Percentiles rank a stretch among this genome's conserved stretches.
Conservation (phyloP, 1,140 invertebrate species). For the Micrasema longulum region DNA sequence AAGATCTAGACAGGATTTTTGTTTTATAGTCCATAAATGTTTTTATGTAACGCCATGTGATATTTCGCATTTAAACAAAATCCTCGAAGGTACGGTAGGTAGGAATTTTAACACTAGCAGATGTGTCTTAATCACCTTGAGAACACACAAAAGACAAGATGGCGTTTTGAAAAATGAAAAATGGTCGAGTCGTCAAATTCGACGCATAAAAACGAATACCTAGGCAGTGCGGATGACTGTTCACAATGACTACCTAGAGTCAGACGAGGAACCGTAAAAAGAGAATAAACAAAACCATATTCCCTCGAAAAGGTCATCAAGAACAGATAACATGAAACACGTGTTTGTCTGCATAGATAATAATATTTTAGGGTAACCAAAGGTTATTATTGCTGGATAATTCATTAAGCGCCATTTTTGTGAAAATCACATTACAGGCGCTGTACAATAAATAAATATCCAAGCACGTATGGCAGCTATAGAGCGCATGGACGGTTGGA, state of each 20-base stretch:
- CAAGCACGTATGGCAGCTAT: too few species aligned
- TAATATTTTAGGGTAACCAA: too few species aligned
- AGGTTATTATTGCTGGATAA: too few species aligned
- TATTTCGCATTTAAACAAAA: constrained; percentile 30
- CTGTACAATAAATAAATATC: too few species aligned
- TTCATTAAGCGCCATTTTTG: too few species aligned
- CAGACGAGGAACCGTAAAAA: constrained; percentile 37
- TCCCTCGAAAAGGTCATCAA: constrained; percentile 41
- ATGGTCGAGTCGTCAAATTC: constrained; percentile 16
- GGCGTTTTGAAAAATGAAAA: constrained; percentile 4
- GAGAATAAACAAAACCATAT: constrained; percentile 41
- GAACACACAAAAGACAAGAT: constrained; percentile 13
- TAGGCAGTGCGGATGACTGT: background rate
- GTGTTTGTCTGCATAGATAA: constrained; percentile 35
- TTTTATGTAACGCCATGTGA: constrained; percentile 14
- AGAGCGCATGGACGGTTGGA: too few species aligned
- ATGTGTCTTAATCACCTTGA: constrained; percentile 26
- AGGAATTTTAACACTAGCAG: constrained; percentile 18
- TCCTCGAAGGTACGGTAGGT: constrained; percentile 9
- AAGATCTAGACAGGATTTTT: constrained; percentile 2
- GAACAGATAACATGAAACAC: constrained; percentile 44
- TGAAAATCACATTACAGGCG: too few species aligned
- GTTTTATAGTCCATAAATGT: constrained; percentile 27
- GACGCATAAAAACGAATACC: constrained; percentile 1
- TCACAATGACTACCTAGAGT: constrained; percentile 17